phyloP scores from a whole-genome alignment of 2,888 invertebrate species.

The Tetranychus truncatus region DNA sequence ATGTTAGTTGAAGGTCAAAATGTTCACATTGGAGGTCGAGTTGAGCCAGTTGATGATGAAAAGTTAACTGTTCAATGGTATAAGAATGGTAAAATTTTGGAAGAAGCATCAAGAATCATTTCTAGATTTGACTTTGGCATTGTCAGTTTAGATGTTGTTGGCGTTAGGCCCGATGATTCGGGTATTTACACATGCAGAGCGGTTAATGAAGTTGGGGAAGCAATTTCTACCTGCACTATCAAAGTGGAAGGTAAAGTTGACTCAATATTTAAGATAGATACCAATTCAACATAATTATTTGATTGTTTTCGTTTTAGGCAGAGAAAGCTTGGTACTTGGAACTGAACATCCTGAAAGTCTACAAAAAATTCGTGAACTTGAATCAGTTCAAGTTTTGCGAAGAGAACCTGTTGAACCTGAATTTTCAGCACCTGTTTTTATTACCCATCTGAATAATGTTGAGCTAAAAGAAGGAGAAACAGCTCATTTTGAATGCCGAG shows the following conservation, averaged over 20 bases:
- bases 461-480: conserved; percentile 74
- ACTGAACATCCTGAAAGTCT: conserved; percentile 67
- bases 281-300: background rate
- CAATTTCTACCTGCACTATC: conserved; percentile 71
- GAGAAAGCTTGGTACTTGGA: conserved; percentile 48
- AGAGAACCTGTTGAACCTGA: conserved; percentile 41
- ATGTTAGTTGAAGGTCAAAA: conserved; percentile 69
- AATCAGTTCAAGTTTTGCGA: conserved; percentile 56
- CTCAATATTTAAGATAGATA: background rate
- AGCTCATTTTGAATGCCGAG: conserved; percentile 89
- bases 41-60: conserved; percentile 67
- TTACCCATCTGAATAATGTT: conserved; percentile 52
- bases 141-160: conserved; percentile 86
- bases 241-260: conserved; percentile 55
- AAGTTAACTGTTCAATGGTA: conserved; percentile 72
- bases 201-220: conserved; percentile 66
- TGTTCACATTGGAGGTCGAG: conserved; percentile 73
- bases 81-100: conserved; percentile 76
- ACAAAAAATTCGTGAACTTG: conserved; percentile 73
- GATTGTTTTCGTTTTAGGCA: conserved; percentile 24
- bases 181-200: conserved; percentile 79
- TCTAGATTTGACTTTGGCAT: conserved; percentile 97
- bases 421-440: conserved; percentile 61
- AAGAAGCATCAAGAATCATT: conserved; percentile 79
- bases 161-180: conserved; percentile 72